Conservation (phyloP, 1,140 invertebrate genomes). For the Pectinophora gossypiella region DNA sequence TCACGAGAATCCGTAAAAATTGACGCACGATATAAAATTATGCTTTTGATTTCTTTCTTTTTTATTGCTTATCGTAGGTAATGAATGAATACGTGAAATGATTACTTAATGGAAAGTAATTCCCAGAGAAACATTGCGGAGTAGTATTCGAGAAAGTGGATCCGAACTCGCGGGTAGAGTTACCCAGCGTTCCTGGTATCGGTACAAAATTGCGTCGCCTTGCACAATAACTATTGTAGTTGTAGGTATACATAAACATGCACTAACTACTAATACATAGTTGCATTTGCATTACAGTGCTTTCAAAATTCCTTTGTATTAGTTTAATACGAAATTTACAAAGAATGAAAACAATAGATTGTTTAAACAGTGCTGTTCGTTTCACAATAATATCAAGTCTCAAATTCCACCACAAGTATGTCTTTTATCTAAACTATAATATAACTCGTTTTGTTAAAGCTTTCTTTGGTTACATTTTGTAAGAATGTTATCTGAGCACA, state of each 20-base stretch:
- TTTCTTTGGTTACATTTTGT: neutral
- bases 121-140: neutral
- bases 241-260: no score
- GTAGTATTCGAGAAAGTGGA: conserved; percentile 14
- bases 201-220: conserved; percentile 12
- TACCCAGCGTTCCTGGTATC: conserved; percentile 19
- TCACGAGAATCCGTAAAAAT: no score
- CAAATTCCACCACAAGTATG: no score
- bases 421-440: no score
- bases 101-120: neutral
- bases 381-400: neutral
- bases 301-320: neutral
- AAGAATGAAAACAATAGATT: neutral
- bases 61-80: no score
- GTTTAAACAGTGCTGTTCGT: no score
- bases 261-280: neutral
- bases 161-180: conserved; percentile 4
- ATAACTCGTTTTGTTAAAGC: neutral
- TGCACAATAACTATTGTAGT: conserved; percentile 21
- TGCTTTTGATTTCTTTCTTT: no score
- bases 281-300: no score
- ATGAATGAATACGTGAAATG: no score
- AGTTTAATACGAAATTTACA: neutral
- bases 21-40: no score
- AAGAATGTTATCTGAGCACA: neutral